Percentiles rank a stretch among this genome's conserved stretches.
phyloP scores from a whole-genome alignment of 2,888 invertebrate species.

The Brachyopa scutellaris region DNA sequence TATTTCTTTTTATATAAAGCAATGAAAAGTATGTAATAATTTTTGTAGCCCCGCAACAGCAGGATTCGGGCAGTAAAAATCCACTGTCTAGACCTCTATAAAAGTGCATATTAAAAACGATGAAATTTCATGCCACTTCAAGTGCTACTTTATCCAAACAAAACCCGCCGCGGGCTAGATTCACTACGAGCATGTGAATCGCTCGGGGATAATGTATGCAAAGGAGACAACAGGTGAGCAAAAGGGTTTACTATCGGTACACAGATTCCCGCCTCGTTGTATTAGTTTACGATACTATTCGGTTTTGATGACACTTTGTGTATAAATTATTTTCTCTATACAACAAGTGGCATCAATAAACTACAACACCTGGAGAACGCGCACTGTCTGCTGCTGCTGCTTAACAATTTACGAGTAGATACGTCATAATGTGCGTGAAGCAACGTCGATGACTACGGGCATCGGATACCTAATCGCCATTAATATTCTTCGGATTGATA shows the following conservation, averaged over 20 bases:
- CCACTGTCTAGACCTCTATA: slow-evolving; percentile 15
- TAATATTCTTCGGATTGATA: slow-evolving; percentile 47
- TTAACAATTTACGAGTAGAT: slow-evolving; percentile 42
- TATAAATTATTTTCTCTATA: slow-evolving; percentile 60
- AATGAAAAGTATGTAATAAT: slow-evolving; percentile 15
- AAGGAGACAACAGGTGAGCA: slow-evolving; percentile 47
- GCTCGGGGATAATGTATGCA: slow-evolving; percentile 42
- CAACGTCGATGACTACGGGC: background rate
- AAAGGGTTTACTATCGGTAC: slow-evolving; percentile 34
- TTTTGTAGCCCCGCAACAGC: background rate
- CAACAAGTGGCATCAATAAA: slow-evolving; percentile 57
- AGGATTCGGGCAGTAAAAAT: slow-evolving; percentile 14
- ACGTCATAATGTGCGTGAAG: background rate
- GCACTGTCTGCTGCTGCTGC: slow-evolving; percentile 17
- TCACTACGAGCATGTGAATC: background rate
- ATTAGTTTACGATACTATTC: slow-evolving; percentile 66
- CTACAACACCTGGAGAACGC: slow-evolving; percentile 61
- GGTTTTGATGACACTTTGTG: slow-evolving; percentile 62
- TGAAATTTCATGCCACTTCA: slow-evolving; percentile 5
- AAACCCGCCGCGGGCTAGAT: background rate
- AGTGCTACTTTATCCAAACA: background rate
- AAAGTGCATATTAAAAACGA: slow-evolving; percentile 17
- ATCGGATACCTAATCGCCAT: background rate
- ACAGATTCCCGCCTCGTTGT: slow-evolving; percentile 39
- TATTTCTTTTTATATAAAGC: background rate